Percentiles rank a stretch among this genome's conserved stretches.
phyloP scores from a whole-genome alignment of 2,888 invertebrate species.

The Hesperia comma region DNA sequence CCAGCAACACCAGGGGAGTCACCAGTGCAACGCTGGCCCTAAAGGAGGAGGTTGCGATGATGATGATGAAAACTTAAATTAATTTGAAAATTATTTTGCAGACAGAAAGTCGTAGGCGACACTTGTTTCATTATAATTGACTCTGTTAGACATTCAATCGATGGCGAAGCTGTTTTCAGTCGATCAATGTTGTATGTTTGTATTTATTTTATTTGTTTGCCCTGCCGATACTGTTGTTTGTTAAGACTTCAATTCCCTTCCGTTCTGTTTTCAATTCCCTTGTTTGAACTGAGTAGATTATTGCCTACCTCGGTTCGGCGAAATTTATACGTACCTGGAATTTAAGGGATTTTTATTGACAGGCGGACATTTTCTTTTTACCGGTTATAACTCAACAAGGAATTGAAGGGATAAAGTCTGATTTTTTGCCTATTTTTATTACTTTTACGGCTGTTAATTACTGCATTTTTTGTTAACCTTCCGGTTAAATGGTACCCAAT shows the following conservation, averaged over 20 bases:
- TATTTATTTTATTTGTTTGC: slow-evolving; percentile 16
- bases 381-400: too few species aligned
- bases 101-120: slow-evolving; percentile 2
- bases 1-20: too few species aligned
- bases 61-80: too few species aligned
- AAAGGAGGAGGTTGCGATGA: too few species aligned
- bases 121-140: slow-evolving; percentile 17
- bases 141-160: slow-evolving; percentile 18
- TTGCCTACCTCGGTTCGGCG: slow-evolving; percentile 2
- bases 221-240: slow-evolving; percentile 12
- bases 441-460: too few species aligned
- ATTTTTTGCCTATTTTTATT: too few species aligned
- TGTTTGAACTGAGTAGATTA: slow-evolving; percentile 14
- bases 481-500: too few species aligned
- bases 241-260: slow-evolving; percentile 12
- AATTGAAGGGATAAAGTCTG: too few species aligned
- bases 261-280: slow-evolving; percentile 19
- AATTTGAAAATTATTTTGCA: background rate
- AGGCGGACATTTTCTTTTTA: too few species aligned
- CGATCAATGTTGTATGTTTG: slow-evolving; percentile 12
- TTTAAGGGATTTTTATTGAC: too few species aligned
- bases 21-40: too few species aligned
- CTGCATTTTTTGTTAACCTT: too few species aligned
- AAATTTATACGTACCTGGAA: background rate
- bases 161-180: slow-evolving; percentile 17